phyloP scores from a whole-genome alignment of 1,140 invertebrate genomes.

The Hyles vespertilio region DNA sequence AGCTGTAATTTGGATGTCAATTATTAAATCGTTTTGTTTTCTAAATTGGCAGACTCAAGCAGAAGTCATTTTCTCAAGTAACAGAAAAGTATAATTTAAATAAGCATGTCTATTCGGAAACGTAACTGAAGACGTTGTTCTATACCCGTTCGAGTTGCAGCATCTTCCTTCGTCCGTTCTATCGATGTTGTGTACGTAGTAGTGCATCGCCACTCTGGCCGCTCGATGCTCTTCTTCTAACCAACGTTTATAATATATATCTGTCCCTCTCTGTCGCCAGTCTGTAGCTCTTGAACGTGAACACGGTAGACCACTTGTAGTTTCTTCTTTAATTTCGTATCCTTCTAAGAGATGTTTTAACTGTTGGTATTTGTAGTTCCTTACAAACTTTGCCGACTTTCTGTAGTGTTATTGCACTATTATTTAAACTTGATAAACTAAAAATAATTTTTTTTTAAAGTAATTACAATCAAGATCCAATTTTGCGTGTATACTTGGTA shows the following conservation, averaged over 20 bases:
- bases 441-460: background rate
- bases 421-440: conserved; percentile 16
- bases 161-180: conserved; percentile 61
- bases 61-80: no score
- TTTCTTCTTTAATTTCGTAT: conserved; percentile 67
- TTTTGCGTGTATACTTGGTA: no score
- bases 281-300: conserved; percentile 53
- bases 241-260: conserved; percentile 52
- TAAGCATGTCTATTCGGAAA: no score
- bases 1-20: no score
- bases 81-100: background rate
- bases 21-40: no score
- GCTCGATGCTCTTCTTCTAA: conserved; percentile 55
- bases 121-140: conserved; percentile 24
- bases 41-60: no score
- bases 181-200: conserved; percentile 73
- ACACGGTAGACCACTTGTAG: conserved; percentile 70
- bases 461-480: no score
- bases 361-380: conserved; percentile 65
- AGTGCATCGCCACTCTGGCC: conserved; percentile 69
- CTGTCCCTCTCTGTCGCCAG: conserved; percentile 60
- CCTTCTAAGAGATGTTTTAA: conserved; percentile 40
- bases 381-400: conserved; percentile 53
- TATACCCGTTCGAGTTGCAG: conserved; percentile 69
- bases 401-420: background rate